Evolutionary conservation across 2,888 invertebrate genomes (phyloP).

Genomic region (Eutolmus rufibarbis): DNA sequence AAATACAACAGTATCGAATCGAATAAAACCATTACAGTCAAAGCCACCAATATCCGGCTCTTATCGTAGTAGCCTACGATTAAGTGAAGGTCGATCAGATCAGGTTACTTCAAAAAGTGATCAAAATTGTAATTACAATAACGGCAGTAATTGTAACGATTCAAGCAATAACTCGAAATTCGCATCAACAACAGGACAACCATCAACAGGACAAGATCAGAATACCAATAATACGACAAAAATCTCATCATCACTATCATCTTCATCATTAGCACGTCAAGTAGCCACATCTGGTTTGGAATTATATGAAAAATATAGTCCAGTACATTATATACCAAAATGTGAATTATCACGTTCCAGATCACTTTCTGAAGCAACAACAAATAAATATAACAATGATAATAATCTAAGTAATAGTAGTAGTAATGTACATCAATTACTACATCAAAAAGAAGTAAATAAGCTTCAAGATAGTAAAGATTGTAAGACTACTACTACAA

Average conservation of each 20-base stretch:
- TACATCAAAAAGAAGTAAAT: conserved; percentile 44
- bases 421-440: conserved; percentile 47
- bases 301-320: conserved; percentile 78
- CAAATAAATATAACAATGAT: conserved; percentile 39
- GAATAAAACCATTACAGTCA: conserved; percentile 45
- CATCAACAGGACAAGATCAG: conserved; percentile 47
- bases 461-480: conserved; percentile 38
- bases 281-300: conserved; percentile 71
- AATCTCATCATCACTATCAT: conserved; percentile 58
- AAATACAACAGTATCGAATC: conserved; percentile 43
- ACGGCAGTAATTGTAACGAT: conserved; percentile 38
- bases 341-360: conserved; percentile 64
- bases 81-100: conserved; percentile 42
- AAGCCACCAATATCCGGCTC: conserved; percentile 47
- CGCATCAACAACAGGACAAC: conserved; percentile 31
- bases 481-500: not conserved
- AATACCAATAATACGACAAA: conserved; percentile 47
- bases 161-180: conserved; percentile 29
- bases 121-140: conserved; percentile 62
- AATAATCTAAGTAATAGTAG: conserved; percentile 47
- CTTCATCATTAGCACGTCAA: conserved; percentile 65
- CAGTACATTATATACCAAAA: conserved; percentile 75
- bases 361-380: conserved; percentile 58
- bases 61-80: conserved; percentile 37
- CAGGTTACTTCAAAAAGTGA: conserved; percentile 56